A percentile compares a stretch with the other conserved stretches of the same genome.
phyloP scores from a whole-genome alignment of 1,140 invertebrate genomes.

The Danaus plexippus region DNA sequence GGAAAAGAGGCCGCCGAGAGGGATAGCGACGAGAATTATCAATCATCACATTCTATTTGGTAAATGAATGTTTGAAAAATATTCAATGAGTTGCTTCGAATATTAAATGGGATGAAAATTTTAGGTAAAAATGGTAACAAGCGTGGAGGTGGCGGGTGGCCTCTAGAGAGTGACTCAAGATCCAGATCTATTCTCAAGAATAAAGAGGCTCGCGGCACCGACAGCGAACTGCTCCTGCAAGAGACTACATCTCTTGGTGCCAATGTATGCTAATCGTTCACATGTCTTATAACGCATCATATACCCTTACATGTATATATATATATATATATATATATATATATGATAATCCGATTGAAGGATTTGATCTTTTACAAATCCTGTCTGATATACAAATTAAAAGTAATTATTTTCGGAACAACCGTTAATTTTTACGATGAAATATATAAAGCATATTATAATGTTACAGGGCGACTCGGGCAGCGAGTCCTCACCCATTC shows the following conservation, averaged over 20 bases:
- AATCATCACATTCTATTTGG: constrained; percentile 71
- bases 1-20: constrained; percentile 65
- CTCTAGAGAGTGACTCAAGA: constrained; percentile 56
- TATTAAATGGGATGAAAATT: not conserved
- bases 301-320: too few relatives aligned
- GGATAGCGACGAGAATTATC: constrained; percentile 71
- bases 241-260: constrained; percentile 64
- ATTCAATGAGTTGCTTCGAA: not conserved
- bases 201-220: constrained; percentile 66
- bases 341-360: too few relatives aligned
- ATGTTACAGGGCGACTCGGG: constrained; percentile 67
- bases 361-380: too few relatives aligned
- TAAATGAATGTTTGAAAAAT: constrained; percentile 20
- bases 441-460: too few relatives aligned
- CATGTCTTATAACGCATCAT: too few relatives aligned
- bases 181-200: constrained; percentile 70
- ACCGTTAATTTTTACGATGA: too few relatives aligned
- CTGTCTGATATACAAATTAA: too few relatives aligned
- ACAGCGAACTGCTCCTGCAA: constrained; percentile 69
- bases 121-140: constrained; percentile 68
- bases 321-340: too few relatives aligned
- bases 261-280: constrained; percentile 40
- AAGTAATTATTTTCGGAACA: too few relatives aligned
- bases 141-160: constrained; percentile 55
- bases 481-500: constrained; percentile 68